A percentile compares a stretch with the other conserved stretches of the same genome.
Evolutionary conservation across 2,113 vertebrate species (phyloP).

Genomic region (Brachyhypopomus occidentalis): DNA sequence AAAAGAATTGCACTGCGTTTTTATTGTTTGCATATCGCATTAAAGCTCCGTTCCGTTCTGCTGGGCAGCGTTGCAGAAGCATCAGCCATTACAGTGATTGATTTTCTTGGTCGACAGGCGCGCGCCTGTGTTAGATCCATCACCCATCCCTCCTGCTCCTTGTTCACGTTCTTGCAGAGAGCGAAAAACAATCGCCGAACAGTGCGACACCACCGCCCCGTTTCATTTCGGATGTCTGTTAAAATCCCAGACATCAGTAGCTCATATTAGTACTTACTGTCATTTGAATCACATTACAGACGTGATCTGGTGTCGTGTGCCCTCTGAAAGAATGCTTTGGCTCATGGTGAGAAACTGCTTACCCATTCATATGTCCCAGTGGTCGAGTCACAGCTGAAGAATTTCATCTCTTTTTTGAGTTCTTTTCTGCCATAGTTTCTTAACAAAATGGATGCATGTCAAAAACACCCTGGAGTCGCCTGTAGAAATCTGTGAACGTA

Average conservation of each 20-base stretch:
- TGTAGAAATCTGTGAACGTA: background rate
- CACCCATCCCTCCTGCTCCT: slow-evolving; percentile 47
- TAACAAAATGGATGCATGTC: no score
- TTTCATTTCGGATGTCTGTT: slow-evolving; percentile 42
- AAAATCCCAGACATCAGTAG: slow-evolving; percentile 47
- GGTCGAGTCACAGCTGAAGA: slow-evolving; percentile 41
- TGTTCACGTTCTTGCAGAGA: slow-evolving; percentile 40
- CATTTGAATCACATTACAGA: slow-evolving; percentile 46
- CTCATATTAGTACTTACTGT: slow-evolving; percentile 51
- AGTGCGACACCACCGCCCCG: background rate
- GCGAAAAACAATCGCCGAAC: slow-evolving; percentile 34
- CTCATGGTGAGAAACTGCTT: slow-evolving; percentile 43
- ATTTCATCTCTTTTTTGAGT: slow-evolving; percentile 40
- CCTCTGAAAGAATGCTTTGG: slow-evolving; percentile 45
- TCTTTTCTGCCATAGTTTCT: no score
- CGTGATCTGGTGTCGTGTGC: slow-evolving; percentile 38
- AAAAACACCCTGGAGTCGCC: no score
- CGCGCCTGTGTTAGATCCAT: slow-evolving; percentile 47
- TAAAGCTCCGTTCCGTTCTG: slow-evolving; percentile 48
- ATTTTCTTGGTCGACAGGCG: slow-evolving; percentile 53
- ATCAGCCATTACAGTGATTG: slow-evolving; percentile 59
- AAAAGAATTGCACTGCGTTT: slow-evolving; percentile 49
- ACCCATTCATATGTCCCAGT: slow-evolving; percentile 43
- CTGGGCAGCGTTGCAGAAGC: slow-evolving; percentile 43
- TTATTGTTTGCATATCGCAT: slow-evolving; percentile 58